These are phyloP conservation scores for Cephalopterus ornatus DNA, from an alignment of 2,113 vertebrate species.

Conservation along the genomic window DNA sequence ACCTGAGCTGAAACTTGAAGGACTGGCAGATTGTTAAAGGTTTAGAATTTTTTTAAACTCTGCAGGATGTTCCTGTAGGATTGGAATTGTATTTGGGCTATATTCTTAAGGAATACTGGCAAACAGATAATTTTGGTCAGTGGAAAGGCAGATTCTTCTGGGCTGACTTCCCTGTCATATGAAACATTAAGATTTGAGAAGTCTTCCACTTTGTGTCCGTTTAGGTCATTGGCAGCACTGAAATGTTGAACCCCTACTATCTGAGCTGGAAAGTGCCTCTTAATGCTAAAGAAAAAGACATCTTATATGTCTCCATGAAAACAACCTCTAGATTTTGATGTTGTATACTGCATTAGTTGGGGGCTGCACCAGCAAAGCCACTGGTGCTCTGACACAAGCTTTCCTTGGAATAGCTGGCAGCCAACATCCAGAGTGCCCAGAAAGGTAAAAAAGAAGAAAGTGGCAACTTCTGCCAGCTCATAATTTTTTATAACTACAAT, in stretches of 20 bases:
- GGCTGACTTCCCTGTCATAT: not conserved
- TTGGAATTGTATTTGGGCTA: not conserved
- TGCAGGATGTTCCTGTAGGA: not conserved
- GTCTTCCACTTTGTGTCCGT: not conserved
- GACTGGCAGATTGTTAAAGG: not conserved
- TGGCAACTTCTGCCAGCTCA: not conserved
- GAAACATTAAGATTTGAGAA: not conserved
- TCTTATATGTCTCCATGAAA: not conserved
- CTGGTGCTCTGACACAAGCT: too few species aligned
- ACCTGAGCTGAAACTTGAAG: not conserved
- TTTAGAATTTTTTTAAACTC: not conserved
- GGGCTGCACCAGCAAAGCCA: not conserved
- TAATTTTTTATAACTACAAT: not conserved
- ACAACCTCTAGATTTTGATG: not conserved
- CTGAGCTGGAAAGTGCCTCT: not conserved
- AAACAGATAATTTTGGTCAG: not conserved
- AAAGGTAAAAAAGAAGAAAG: not conserved
- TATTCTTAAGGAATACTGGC: not conserved
- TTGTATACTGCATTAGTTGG: too few species aligned
- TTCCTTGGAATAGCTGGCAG: rapidly evolving
- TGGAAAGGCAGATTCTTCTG: not conserved
- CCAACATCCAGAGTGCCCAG: not conserved
- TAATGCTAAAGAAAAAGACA: not conserved
- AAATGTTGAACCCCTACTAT: not conserved
- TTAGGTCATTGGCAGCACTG: not conserved